Conservation (phyloP, 92 coral and sea anemone genomes). For the Zoanthus gigantus region DNA sequence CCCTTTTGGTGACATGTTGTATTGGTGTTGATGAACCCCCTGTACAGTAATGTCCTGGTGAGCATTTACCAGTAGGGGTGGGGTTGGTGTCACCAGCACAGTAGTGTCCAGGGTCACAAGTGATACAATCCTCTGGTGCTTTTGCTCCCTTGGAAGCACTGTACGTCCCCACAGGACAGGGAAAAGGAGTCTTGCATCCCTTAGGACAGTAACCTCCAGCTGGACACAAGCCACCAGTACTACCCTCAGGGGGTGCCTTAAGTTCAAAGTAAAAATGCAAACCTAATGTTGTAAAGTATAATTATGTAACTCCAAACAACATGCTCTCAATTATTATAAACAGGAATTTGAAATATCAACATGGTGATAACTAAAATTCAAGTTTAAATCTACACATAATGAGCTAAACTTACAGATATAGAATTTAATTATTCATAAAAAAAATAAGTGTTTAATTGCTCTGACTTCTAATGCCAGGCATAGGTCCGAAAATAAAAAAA, state of each 20-base stretch:
- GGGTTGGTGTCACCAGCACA: slow-evolving; percentile 99
- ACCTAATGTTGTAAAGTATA: neutral
- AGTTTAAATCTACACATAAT: no score
- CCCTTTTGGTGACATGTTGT: slow-evolving; percentile 77
- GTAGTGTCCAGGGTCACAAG: slow-evolving; percentile 96
- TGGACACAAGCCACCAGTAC: slow-evolving; percentile 98
- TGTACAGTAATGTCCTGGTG: slow-evolving; percentile 93
- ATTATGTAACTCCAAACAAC: neutral
- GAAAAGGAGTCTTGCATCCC: slow-evolving; percentile 89
- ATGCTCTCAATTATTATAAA: neutral
- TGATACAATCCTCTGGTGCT: slow-evolving; percentile 94
- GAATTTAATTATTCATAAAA: no score
- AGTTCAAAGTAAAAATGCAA: neutral
- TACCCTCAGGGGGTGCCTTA: slow-evolving; percentile 98
- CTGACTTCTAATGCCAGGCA: no score
- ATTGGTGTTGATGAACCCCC: slow-evolving; percentile 90
- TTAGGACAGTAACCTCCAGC: slow-evolving; percentile 97
- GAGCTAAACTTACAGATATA: no score
- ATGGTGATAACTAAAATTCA: no score
- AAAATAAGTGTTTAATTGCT: no score
- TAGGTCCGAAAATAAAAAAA: no score
- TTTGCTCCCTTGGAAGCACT: slow-evolving; percentile 92
- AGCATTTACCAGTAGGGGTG: slow-evolving; percentile 89
- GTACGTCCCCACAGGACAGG: slow-evolving; percentile 96
- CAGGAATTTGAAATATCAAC: no score